Evolutionary conservation across 2,888 invertebrate species (phyloP), one percentile per base, ranked within the genome.

Genomic region (Candidula unifasciata): DNA sequence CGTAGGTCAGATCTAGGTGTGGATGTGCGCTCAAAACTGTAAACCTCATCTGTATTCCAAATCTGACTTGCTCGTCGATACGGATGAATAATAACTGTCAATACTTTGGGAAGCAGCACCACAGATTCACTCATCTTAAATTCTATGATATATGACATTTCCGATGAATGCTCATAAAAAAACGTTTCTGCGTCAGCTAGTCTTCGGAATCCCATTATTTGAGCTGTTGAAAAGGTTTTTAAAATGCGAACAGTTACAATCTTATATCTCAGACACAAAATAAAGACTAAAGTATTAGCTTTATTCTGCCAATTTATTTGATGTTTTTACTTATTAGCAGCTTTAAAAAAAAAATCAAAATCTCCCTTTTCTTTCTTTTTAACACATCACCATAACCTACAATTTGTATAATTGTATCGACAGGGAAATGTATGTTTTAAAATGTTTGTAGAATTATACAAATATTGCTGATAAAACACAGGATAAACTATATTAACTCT

Each of bases 91-190:
- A 83, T 30, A 24, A 77, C 54, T 6, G 69, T 52, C 5, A 30
- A 3, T 27, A 33, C 30, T 27, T 60, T 68, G 18, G 83, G 83
- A 21, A 83, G 69, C 35, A 52, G 30, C 1, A 35, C 66, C 8
- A 37, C 64, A 13, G 30, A 52, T 54, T 30, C 77, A 52, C 69
- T 54, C 10, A 83, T 30, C 37, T 66, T 68, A 30, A 83, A 77
- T 68, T 83, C 60, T 24, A 83, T 77, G 30, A 83, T 69, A 24
- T 52, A 54, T 18, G 8, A 37, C 83, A 83, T 76, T 44, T n/a
- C 35, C 27, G 30, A 24, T 5, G 64, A 30, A n/a, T 30, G 60
- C 35, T 54, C 33, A 3, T 18, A 0, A 44, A 77, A 83, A 68
- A 35, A 77, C 5, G n/a, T 8, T n/a, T 66, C 64, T 24, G 77